Evolutionary conservation across 2,797 vertebrate genomes (phyloP).

Genomic region (Squalus acanthias): DNA sequence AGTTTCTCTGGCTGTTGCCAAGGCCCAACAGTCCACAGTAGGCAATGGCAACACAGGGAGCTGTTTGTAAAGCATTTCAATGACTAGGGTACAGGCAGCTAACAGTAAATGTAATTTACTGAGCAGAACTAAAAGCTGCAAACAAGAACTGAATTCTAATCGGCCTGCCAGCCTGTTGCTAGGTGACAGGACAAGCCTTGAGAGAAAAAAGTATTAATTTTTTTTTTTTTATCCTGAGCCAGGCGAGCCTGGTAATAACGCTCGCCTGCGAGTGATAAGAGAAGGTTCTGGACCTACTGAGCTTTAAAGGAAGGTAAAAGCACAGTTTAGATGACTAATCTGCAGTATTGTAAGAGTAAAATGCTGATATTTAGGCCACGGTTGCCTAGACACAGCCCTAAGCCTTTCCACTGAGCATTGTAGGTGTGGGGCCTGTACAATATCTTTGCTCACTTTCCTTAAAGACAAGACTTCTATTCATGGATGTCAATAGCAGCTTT

Average conservation of each 20-base stretch:
- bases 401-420: slow-evolving; percentile 62
- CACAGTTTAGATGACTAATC: slow-evolving; percentile 61
- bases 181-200: slow-evolving; percentile 66
- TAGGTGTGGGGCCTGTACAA: slow-evolving; percentile 60
- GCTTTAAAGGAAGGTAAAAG: slow-evolving; percentile 52
- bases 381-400: slow-evolving; percentile 72
- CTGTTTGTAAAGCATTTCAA: slow-evolving; percentile 51
- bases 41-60: slow-evolving; percentile 50
- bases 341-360: slow-evolving; percentile 63
- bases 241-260: slow-evolving; percentile 63
- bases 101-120: slow-evolving; percentile 76
- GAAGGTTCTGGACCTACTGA: slow-evolving; percentile 58
- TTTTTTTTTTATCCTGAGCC: slow-evolving; percentile 52
- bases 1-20: slow-evolving; percentile 42
- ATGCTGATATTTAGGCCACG: slow-evolving; percentile 65
- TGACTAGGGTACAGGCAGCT: slow-evolving; percentile 52
- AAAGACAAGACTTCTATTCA: slow-evolving; percentile 55
- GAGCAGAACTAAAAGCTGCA: slow-evolving; percentile 74
- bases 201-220: slow-evolving; percentile 52
- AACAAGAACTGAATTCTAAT: slow-evolving; percentile 80
- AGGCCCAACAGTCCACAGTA: slow-evolving; percentile 39
- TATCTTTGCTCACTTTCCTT: slow-evolving; percentile 54
- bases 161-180: slow-evolving; percentile 73
- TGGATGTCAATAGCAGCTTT: slow-evolving; percentile 46
- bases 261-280: slow-evolving; percentile 57